Base-by-base conservation (phyloP, 2,888 invertebrate species). In the Epiperipatus broadwayi region DNA sequence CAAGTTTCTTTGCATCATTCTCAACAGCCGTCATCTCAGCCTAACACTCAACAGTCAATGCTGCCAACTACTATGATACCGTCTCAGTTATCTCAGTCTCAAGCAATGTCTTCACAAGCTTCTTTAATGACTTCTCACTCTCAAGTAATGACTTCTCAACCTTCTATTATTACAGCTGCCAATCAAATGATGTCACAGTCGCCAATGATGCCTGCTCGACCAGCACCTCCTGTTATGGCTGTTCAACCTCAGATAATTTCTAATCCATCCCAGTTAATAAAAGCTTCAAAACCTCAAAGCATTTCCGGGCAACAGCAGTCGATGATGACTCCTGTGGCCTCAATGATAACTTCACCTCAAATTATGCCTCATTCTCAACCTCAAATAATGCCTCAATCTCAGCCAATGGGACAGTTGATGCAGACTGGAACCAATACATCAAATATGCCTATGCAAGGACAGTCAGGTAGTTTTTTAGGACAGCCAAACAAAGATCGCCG, bases 401-500 rank as follows among this genome's bases (percentile, higher is more conserved):
- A 3, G 7, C 16, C 22, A 8, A 15, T 31, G 30, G 37, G 40
- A 8, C 40, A 39, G 37, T 39, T 39, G 10, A 33, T 12, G 5
- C 22, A 25, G 22, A 30, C 25, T 21, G 14, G 7, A 25, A 20
- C 35, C 19, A 21, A 35, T 21, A 21, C 2, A 21, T 16, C 15
- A 21, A 35, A 16, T 16, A 3, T 14, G 29, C 14, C 3, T 22
- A 35, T 16, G n/a, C 35, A 35, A 12, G 35, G 35, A 2, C 25
- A 21, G 12, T 25, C 35, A 22, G 35, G 35, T 20, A 21, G 37
- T 36, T 25, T 4, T 5, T 10, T 22, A 14, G 4, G 28, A 14
- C 4, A 20, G n/a, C 18, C 10, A 18, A 7, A 12, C 12, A 53
- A 66, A 21, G 70, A 71, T 44, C 59, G 71, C 20, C 67, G 67